Evolutionary conservation across 2,113 vertebrate genomes (phyloP), one percentile per base, ranked within the genome.

Genomic region (Gobio gobio): DNA sequence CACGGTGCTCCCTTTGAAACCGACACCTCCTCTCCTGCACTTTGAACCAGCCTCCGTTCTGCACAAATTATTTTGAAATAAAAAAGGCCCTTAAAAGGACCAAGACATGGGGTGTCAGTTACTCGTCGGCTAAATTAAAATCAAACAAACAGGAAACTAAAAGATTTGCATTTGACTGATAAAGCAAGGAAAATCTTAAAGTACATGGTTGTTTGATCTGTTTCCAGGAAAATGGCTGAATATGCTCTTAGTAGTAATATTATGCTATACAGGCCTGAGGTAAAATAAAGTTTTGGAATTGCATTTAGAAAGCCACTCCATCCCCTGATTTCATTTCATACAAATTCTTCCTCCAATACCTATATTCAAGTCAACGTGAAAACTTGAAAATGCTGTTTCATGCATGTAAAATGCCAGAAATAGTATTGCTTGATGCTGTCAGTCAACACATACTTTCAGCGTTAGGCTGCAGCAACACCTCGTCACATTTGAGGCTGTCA

Each of bases 1-100:
- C 92, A 91, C 93, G 89, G 91, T 92, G 77, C 93, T 90, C 89
- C 90, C 95, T 95, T 96, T 96, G 95, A 96, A 96, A 96, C 91
- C 76, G 93, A 95, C 94, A 94, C 93, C 94, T 91, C 77, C 16
- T 14, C 78, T 82, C 79, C 90, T 89, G 91, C 91, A 83, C 93
- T 94, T 94, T 94, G 93, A 92, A 93, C 91, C 89, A 90, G 87
- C 88, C 40, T 86, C 89, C 88, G 90, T 91, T 91, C 91, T 86
- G 90, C 85, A 85, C 88, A 81, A 93, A 91, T 87, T 90, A 90
- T 94, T 93, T 92, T 86, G 91, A 94, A 85, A 86, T 85, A 83
- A 84, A 84, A 84, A 51, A 54, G 56, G 51, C 33, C 64, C 72
- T 74, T 85, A 68, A 86, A 86, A 83, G 78, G 45, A 86, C 36